Base-by-base conservation (phyloP, 1,140 invertebrate species). In the Aethina tumida region DNA sequence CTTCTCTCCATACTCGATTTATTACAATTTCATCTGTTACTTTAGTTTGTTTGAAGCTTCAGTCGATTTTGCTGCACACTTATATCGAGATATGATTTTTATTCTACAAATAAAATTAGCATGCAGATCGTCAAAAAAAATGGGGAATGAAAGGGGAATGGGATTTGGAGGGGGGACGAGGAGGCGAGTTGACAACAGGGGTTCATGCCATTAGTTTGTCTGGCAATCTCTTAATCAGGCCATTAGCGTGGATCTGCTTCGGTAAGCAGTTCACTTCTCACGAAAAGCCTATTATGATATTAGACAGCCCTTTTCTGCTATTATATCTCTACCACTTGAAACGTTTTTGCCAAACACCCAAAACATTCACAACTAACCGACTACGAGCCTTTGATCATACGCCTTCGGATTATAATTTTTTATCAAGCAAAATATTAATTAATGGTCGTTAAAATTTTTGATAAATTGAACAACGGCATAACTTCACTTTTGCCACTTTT, bases 221-320 rank as follows among this genome's bases (percentile, higher is more conserved):
- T 22, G 28, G 35, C 38, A 55, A 55, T 56, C 54, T 53, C 53
- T 53, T 57, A 57, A 57, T 57, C 55, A 57, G 48, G 39, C 55
- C 55, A 57, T 57, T 57, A 57, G 55, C 42, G 51, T 39, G 37
- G 53, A 53, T 55, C 35, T 47, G 45, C 47, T 45, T 39, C 37
- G 38, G 43, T 47, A 53, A 52, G 50, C 51, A 51, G 38, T n/a
- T n/a, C n/a, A n/a, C n/a, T n/a, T 43, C 39, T 40, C 41, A 30
- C 27, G 42, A 27, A 56, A 56, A 56, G 50, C 52, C 52, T 50
- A 56, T 56, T 56, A 56, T 52, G 50, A 52, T 54, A 56, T 54
- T 54, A 50, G 40, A 49, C 47, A 50, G 42, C 44, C 50, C 50
- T 52, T 47, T 44, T 24, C 29, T 28, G 40, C 41, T 41, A 47